Evolutionary conservation across 2,113 vertebrate species (phyloP), one percentile per base, ranked within the genome.

Genomic region (Actenoides hombroni): DNA sequence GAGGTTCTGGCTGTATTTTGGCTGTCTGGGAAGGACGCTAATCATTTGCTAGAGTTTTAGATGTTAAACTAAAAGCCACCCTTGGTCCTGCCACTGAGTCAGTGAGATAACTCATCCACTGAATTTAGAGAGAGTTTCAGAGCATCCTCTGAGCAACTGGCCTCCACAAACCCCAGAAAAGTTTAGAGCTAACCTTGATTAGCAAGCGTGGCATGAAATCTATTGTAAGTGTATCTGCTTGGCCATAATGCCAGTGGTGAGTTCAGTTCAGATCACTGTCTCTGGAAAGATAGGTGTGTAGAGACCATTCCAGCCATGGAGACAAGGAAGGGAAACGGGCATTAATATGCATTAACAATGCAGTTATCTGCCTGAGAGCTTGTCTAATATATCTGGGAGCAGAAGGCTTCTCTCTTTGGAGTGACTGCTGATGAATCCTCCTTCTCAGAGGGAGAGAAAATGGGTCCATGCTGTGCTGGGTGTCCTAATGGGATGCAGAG

Each of bases 301-400:
- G 59, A 65, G 93, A 83, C 25, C 68, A n/a, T 86, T n/a, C 46
- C 9, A 70, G 65, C 74, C 53, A 8, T 16, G 64, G 86, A 92
- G 80, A 68, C 51, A 48, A 61, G 74, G 37, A 95, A 42, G 40
- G 37, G 51, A 94, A 90, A 86, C 77, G 75, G 63, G 46, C 63
- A 94, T 90, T 63, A 80, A 88, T 90, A 90, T 59, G 46, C 63
- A 94, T 90, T 63, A 80, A 88, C 88, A 90, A 93, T 86, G 78
- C 71, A 96, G 17, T 94, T 85, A 40, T 37, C 49, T 79, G 75
- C 78, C 46, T 26, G 67, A 90, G 59, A 93, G 56, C 92, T 40
- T 49, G 48, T 67, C 87, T 90, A 24, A 77, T 7, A 29, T 44
- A 12, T 16, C 70, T 67, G 70, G 39, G 35, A 86, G 65, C 48